A percentile compares a stretch with the other conserved stretches of the same genome.
Evolutionary conservation across 1,140 invertebrate species (phyloP).

Genomic region (Drosophila tani): DNA sequence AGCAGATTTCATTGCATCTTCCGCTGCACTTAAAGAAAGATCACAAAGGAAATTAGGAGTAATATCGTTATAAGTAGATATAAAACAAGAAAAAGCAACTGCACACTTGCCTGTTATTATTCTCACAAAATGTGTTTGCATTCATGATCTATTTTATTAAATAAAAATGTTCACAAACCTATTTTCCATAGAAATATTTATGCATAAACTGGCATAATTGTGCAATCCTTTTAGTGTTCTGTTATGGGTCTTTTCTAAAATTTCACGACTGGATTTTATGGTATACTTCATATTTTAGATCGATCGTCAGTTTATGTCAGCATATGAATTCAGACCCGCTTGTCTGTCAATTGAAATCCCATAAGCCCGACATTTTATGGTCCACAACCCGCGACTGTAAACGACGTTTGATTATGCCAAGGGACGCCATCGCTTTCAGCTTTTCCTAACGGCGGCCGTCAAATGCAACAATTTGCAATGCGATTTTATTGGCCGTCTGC

Average conservation of each 20-base stretch:
- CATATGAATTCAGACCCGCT: not conserved
- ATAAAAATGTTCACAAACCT: no score
- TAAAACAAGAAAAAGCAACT: no score
- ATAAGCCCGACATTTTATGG: conserved; percentile 48
- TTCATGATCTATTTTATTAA: no score
- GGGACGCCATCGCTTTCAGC: conserved; percentile 20
- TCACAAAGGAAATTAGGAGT: no score
- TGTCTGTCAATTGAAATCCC: conserved; percentile 34
- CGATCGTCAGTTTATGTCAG: not conserved
- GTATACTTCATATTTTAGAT: not conserved
- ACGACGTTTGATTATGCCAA: conserved; percentile 42
- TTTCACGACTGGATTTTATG: not conserved
- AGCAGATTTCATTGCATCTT: conserved; percentile 12
- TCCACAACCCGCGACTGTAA: conserved; percentile 37
- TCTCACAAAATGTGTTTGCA: no score
- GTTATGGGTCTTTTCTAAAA: not conserved
- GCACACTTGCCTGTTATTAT: no score
- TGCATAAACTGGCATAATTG: not conserved
- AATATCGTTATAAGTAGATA: no score
- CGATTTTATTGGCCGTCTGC: conserved; percentile 58
- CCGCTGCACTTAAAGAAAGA: not conserved
- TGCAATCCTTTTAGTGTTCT: not conserved
- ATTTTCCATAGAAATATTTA: not conserved
- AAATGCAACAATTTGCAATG: conserved; percentile 79
- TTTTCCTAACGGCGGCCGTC: conserved; percentile 77